Conservation (phyloP, 1,140 invertebrate genomes). For the Portunus trituberculatus region DNA sequence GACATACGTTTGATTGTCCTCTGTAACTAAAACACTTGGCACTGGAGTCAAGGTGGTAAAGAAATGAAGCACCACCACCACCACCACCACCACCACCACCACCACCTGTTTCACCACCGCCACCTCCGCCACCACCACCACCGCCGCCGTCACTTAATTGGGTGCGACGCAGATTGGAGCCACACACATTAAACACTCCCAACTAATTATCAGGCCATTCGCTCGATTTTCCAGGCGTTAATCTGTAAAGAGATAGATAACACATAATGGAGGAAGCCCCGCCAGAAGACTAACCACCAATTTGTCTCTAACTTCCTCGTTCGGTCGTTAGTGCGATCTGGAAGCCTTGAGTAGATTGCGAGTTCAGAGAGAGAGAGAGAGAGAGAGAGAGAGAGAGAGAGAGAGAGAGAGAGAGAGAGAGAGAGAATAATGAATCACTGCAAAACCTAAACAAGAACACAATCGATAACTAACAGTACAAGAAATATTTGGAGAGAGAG, state of each 20-base stretch:
- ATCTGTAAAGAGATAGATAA: constrained; percentile 24
- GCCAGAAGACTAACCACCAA: not conserved
- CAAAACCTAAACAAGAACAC: too few relatives aligned
- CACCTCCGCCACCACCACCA: not conserved
- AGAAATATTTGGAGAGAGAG: too few relatives aligned
- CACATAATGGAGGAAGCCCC: not conserved
- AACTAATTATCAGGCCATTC: not conserved
- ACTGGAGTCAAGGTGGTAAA: not conserved
- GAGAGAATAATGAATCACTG: too few relatives aligned
- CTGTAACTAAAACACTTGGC: not conserved
- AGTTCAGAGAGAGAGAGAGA: not conserved
- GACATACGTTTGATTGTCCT: not conserved
- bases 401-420: too few relatives aligned
- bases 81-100: not conserved
- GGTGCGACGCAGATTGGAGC: not conserved
- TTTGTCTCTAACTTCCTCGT: constrained; percentile 21
- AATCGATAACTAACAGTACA: too few relatives aligned
- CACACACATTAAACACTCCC: constrained; percentile 20
- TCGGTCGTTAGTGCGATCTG: not conserved
- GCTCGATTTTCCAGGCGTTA: constrained; percentile 8
- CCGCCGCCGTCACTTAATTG: not conserved
- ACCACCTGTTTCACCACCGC: too few relatives aligned
- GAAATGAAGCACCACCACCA: not conserved
- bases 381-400: not conserved
- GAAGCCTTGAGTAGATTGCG: not conserved